Base-by-base conservation (phyloP, 2,113 vertebrate species). In the Thomomys bottae region DNA sequence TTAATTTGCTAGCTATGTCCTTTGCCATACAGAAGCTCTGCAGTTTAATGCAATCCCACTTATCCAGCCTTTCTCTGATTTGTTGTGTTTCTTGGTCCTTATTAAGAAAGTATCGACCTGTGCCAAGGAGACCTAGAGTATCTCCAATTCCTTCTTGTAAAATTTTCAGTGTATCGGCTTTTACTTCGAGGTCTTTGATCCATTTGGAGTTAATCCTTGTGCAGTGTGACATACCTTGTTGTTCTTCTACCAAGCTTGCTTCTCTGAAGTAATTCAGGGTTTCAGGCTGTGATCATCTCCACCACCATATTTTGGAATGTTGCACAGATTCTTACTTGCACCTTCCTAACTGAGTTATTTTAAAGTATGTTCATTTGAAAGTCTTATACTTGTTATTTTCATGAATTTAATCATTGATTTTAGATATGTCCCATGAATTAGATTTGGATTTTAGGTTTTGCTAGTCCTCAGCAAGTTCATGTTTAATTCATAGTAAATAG, bases 391-490 rank as follows among this genome's bases (percentile, higher is more conserved):
- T 57, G 9, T n/a, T 40, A 82, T 34, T 84, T 2, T 78, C 17
- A 49, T 45, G 72, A 17, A 45, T 80, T 61, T 34, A 78, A 85
- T 61, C 89, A 17, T 4, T 86, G 4, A 28, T 82, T 32, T 61
- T 70, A 88, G 8, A 14, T 61, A 59, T 26, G 70, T 23, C 4
- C 15, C 17, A 81, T 28, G 30, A 77, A 77, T 28, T 30, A 54
- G 42, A 30, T 63, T 15, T 17, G 21, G 17, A 45, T 64, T 81
- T 17, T 63, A 34, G 11, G 0, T 4, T 89, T 26, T 4, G 6
- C 7, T 82, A 84, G 70, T 68, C 36, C 21, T 84, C 5, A 72
- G 73, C 26, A 81, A 92, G 81, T 30, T n/a, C 2, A 72, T 85
- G 23, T 75, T 71, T 24, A 88, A 72, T 9, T 34, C 77, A 23